Conservation (phyloP, 2,797 vertebrate species). For the Tympanoctomys barrerae region DNA sequence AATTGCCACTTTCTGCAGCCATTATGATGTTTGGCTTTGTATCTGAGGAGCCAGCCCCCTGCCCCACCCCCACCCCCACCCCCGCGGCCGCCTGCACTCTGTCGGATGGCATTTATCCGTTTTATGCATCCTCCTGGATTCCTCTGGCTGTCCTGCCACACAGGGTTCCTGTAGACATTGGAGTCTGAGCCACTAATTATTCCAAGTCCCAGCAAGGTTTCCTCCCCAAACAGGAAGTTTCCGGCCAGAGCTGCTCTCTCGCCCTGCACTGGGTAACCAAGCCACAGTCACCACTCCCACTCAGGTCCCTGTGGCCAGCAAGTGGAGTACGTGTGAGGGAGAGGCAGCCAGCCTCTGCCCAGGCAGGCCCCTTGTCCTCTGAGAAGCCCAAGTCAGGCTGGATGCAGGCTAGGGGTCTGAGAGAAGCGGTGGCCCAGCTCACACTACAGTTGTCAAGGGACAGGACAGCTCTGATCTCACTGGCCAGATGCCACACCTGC, state of each 20-base stretch:
- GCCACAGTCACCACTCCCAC: conserved; percentile 40
- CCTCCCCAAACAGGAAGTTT: conserved; percentile 75
- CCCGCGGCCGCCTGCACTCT: not conserved
- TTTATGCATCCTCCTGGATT: conserved; percentile 57
- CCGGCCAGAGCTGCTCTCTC: not conserved
- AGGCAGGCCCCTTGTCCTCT: not conserved
- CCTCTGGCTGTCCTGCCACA: conserved; percentile 39
- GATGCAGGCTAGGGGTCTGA: not conserved
- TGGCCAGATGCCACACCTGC: not conserved
- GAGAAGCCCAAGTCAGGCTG: conserved; percentile 13
- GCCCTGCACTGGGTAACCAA: conserved; percentile 25
- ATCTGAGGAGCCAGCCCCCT: not conserved
- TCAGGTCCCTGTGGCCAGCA: not conserved
- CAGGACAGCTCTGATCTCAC: not conserved
- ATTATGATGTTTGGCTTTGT: conserved; percentile 57
- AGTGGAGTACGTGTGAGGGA: not conserved
- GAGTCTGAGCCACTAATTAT: conserved; percentile 74
- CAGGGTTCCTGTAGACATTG: conserved; percentile 64
- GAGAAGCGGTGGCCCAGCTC: not conserved
- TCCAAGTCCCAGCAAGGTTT: conserved; percentile 63
- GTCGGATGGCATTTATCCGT: conserved; percentile 48
- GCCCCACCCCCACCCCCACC: not conserved
- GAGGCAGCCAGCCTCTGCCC: not conserved
- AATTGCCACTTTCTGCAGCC: conserved; percentile 61
- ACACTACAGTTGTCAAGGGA: not conserved